Base-by-base conservation (phyloP, 2,797 vertebrate species). In the Spondyliosoma cantharus region DNA sequence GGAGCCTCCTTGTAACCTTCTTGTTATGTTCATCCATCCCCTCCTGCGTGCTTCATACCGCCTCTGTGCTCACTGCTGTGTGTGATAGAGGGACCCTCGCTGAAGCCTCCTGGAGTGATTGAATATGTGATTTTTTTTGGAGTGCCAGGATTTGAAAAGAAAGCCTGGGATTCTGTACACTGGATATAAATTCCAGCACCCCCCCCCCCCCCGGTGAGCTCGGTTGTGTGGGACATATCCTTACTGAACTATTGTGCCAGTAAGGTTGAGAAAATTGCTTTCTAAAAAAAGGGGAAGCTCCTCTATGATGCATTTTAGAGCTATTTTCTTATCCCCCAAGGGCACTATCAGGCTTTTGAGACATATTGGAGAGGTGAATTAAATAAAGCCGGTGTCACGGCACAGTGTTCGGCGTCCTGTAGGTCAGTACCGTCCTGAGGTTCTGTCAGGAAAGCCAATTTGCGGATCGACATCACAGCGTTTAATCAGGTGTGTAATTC, bases 261-360 rank as follows among this genome's bases (percentile, higher is more conserved):
- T 15, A 48, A 61, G 53, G 25, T 52, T 71, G 50, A 65, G 72
- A 25, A 87, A 85, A 88, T 83, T 76, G 72, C 86, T 84, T 84
- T 85, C 22, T 62, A 16, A 74, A 74, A 16, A 71, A 74, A 78
- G 65, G 74, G 76, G 49, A 83, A 54, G 49, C 58, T 45, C n/a
- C 80, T 71, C 48, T 81, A 83, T 76, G 81, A 86, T 87, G 81
- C 59, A 88, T 77, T 83, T 78, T 74, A 54, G 61, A 86, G 43
- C 24, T 60, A 14, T 49, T 67, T 50, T 80, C 76, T 67, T 32
- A 74, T 67, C 22, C 29, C 58, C 20, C 19, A 32, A 64, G 67
- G 87, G 45, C 54, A 52, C 12, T 1, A 72, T 80, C 42, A 81
- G 56, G 68, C 60, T 71, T 79, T 77, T 69, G 66, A 83, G 70